A percentile compares a stretch with the other conserved stretches of the same genome.
Conservation (phyloP, 2,113 vertebrate genomes). For the Elaphurus davidianus region DNA sequence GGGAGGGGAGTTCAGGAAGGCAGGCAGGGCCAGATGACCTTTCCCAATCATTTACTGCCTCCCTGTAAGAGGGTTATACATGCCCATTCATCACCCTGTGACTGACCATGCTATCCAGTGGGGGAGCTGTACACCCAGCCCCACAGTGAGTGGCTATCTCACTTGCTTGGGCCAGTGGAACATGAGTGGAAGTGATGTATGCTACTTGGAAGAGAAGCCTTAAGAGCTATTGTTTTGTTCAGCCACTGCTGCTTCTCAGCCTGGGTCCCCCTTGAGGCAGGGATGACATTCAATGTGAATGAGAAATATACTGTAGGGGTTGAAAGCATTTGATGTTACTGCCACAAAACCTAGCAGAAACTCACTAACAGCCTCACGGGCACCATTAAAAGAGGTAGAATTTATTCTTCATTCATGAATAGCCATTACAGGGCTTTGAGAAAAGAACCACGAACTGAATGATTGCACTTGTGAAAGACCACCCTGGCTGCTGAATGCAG, state of each 20-base stretch:
- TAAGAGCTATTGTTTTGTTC: not conserved
- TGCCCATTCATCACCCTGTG: not conserved
- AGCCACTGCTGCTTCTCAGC: not conserved
- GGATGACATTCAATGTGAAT: not conserved
- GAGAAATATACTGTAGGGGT: not conserved
- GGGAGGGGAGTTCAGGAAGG: not conserved
- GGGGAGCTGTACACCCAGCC: not conserved
- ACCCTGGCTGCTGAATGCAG: not conserved
- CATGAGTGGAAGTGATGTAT: accelerated
- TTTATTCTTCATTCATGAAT: not conserved
- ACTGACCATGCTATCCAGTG: not conserved
- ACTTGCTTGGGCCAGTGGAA: not conserved
- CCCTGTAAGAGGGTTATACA: not conserved
- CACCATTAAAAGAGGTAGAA: not conserved
- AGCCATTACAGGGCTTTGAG: not conserved
- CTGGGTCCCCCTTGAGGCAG: not conserved
- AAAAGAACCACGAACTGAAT: not conserved
- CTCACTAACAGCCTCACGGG: not conserved
- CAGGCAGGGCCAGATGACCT: not conserved
- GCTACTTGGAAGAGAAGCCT: not conserved
- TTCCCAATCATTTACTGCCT: not conserved
- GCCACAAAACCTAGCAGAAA: not conserved
- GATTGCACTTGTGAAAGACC: not conserved
- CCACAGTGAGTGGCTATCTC: not conserved
- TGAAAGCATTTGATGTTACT: not conserved